Base-by-base conservation (phyloP, 2,797 vertebrate species). In the Coregonus suidteri region DNA sequence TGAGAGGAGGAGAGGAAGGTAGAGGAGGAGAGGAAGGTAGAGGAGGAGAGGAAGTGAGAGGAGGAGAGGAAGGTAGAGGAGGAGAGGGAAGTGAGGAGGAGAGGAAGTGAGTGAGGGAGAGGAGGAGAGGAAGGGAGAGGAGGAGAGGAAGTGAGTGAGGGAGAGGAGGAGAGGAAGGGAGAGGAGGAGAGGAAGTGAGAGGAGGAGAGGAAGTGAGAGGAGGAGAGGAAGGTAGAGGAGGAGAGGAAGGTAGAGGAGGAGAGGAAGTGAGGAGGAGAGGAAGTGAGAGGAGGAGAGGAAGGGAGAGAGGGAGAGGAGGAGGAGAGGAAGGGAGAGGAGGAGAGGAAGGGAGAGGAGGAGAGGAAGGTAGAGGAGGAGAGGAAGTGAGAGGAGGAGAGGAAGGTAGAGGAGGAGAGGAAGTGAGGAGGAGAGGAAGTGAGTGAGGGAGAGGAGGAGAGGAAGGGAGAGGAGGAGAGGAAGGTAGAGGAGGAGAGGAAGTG, bases 81-180 rank as follows among this genome's bases (percentile, higher is more conserved):
- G 25, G 25, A 25, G 25, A 25, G 25, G 25, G 31, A 34, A 34
- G 31, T 25, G 25, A 25, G 25, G 25, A 25, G 25, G 25, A 25
- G 25, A 25, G 25, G 25, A 25, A 25, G 25, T 25, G 25, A 25
- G 25, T 0, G 25, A 25, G 25, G 25, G 25, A 25, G 25, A 25
- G 25, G 25, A 25, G 25, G 25, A 25, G 25, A 25, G 25, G 25
- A 25, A 25, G 25, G 25, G 25, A 25, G 25, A 25, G 25, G 25
- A 25, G 11, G 3, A 47, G 16, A 47, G 71, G 79, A 82, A n/a
- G n/a, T n/a, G n/a, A n/a, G n/a, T n/a, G n/a, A 20, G 7, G 59
- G 25, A 25, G 25, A 25, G 25, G 25, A 25, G 11, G 3, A 47
- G 16, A 47, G 71, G 79, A 82, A 20, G 7, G 59, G 25, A 25